These are phyloP conservation scores for Chaetodon trifascialis DNA, from an alignment of 2,113 vertebrate species.

Conservation along the genomic window DNA sequence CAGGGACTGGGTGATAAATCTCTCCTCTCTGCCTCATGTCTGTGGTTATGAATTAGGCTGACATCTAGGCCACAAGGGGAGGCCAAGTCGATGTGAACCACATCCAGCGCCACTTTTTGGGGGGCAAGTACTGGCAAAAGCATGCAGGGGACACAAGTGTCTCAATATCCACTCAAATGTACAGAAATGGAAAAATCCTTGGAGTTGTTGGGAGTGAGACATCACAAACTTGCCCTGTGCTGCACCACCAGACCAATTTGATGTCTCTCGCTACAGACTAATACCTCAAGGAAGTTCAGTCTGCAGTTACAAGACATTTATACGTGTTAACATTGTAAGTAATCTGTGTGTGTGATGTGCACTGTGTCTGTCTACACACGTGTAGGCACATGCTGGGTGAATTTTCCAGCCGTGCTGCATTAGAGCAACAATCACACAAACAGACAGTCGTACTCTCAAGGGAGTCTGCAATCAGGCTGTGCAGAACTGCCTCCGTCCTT, in stretches of 20 bases:
- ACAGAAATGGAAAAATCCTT: background rate
- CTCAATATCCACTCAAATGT: slow-evolving; percentile 18
- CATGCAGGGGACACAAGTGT: slow-evolving; percentile 35
- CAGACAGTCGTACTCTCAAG: slow-evolving; percentile 86
- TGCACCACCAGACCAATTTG: background rate
- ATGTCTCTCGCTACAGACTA: background rate
- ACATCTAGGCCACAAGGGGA: slow-evolving; percentile 74
- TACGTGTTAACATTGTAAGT: background rate
- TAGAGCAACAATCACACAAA: slow-evolving; percentile 84
- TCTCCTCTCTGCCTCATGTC: slow-evolving; percentile 29
- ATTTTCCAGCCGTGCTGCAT: slow-evolving; percentile 74
- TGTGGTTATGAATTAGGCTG: slow-evolving; percentile 59
- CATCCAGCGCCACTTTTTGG: slow-evolving; percentile 45
- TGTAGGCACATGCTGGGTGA: slow-evolving; percentile 51
- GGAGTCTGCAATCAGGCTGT: slow-evolving; percentile 87
- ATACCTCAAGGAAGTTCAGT: background rate
- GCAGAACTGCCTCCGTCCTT: slow-evolving; percentile 89
- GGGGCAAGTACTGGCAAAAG: slow-evolving; percentile 19
- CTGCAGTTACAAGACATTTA: slow-evolving; percentile 23
- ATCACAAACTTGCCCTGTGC: background rate
- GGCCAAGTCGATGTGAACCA: slow-evolving; percentile 72
- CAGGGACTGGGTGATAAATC: slow-evolving; percentile 79
- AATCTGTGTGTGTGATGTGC: background rate
- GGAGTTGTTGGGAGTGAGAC: background rate
- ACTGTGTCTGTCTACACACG: slow-evolving; percentile 40